Evolutionary conservation across 2,888 invertebrate species (phyloP), one percentile per base, ranked within the genome.

Genomic region (Aphelenchoides bicaudatus): DNA sequence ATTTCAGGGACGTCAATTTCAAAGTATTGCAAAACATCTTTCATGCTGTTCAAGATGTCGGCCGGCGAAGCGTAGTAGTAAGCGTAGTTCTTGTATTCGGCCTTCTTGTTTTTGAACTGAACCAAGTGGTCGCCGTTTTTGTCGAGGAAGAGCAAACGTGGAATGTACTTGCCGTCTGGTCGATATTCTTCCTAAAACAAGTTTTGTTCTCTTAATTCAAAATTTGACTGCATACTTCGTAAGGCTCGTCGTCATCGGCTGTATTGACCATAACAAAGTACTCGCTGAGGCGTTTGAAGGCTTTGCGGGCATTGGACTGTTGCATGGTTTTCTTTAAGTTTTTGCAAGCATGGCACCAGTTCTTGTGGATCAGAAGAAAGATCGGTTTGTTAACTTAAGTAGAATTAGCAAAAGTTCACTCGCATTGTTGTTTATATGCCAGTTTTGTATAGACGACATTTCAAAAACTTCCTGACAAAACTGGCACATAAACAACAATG

Each of bases 271-370:
- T 82, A 3, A 82, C 63, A 67, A 82, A 82, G 53, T 80, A 59
- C 63, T 78, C 70, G 58, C 68, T 68, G 29, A 78, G 68, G 50
- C 65, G 64, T 59, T 74, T 75, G 72, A 76, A 76, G 28, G 76
- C 76, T 55, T 77, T 77, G 53, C 74, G 67, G n/a, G 76, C 76
- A 50, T 77, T 77, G 25, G 76, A 74, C 61, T 77, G 75, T 58
- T 73, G 73, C 73, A 76, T 75, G 16, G 73, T 71, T 65, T 76
- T 76, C 62, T 77, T 75, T 54, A 76, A 62, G 5, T 76, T 67
- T 80, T 80, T 81, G 74, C 82, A 82, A 30, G 82, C 82, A 31
- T 81, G 81, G 70, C 82, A 82, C 82, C 82, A 82, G 2, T 80
- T 73, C 66, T 82, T 82, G 73, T 82, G 82, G 37, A 82, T 80